Evolutionary conservation across 2,888 invertebrate species (phyloP).

Genomic region (Leistus spinibarbis): DNA sequence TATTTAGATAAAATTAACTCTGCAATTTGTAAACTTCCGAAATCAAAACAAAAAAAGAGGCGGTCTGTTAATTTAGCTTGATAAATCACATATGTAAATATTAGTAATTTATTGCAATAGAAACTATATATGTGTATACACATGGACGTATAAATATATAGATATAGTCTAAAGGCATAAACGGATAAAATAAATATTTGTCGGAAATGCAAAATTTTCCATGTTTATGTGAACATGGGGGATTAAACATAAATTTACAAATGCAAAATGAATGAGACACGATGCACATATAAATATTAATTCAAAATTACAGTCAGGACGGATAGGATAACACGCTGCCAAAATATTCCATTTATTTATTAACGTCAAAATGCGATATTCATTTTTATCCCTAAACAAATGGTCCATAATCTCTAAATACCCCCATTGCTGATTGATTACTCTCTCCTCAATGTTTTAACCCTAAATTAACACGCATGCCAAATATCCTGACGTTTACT

Average conservation of each 20-base stretch:
- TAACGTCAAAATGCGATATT: background rate
- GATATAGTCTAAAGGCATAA: background rate
- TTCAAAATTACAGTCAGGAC: constrained; percentile 32
- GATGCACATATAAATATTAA: constrained; percentile 37
- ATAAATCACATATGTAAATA: constrained; percentile 29
- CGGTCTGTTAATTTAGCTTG: constrained; percentile 24
- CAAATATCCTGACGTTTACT: too few relatives aligned
- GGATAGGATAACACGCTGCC: constrained; percentile 1
- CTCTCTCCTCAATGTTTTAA: too few relatives aligned
- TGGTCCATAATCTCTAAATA: background rate
- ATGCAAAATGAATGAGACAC: constrained; percentile 38
- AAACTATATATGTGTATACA: constrained; percentile 7
- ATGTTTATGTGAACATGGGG: constrained; percentile 37
- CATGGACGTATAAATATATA: background rate
- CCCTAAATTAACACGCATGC: too few relatives aligned
- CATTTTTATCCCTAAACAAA: background rate
- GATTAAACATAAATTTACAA: constrained; percentile 38
- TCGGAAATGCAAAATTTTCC: constrained; percentile 36
- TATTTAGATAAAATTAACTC: background rate
- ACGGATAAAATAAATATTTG: constrained; percentile 35
- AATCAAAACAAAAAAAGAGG: background rate
- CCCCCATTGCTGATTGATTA: background rate
- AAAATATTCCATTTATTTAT: constrained; percentile 1
- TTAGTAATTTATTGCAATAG: constrained; percentile 24
- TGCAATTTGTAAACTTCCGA: background rate